These are phyloP conservation scores for Tortricodes alternella DNA, from an alignment of 2,888 invertebrate genomes.

Conservation along the genomic window DNA sequence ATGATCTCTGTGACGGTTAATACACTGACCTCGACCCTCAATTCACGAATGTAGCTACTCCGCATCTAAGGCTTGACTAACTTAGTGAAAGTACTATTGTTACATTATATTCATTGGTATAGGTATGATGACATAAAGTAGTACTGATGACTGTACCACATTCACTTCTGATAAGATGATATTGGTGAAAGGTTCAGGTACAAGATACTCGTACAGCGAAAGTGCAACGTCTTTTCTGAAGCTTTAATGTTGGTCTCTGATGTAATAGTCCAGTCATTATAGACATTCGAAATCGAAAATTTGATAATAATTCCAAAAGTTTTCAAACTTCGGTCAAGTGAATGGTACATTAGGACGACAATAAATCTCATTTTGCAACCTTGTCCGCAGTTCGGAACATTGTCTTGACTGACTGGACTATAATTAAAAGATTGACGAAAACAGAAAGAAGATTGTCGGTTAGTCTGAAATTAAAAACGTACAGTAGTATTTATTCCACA, in stretches of 20 bases:
- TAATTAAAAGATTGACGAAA: no score
- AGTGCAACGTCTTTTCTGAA: conserved; percentile 33
- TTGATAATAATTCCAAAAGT: no score
- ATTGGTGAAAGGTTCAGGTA: conserved; percentile 63
- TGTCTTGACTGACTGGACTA: no score
- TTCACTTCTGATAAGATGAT: conserved; percentile 53
- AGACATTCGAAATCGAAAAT: no score
- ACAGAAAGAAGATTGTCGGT: no score
- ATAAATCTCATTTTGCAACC: no score
- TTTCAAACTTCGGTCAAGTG: no score
- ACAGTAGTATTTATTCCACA: no score
- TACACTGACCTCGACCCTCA: conserved; percentile 30
- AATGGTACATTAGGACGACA: no score
- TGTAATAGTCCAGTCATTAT: no score
- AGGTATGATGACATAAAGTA: conserved; percentile 16
- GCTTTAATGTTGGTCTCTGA: conserved; percentile 2
- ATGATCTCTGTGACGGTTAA: conserved; percentile 18
- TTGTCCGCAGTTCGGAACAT: no score
- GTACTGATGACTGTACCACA: conserved; percentile 31
- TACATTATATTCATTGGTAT: conserved; percentile 10
- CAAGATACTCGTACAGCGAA: conserved; percentile 47
- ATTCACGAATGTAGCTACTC: conserved; percentile 23
- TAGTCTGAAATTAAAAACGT: no score
- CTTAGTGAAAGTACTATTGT: conserved; percentile 26
- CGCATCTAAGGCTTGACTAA: conserved; percentile 4